Evolutionary conservation across 1,140 invertebrate species (phyloP).

Genomic region (Drosophila sp.): DNA sequence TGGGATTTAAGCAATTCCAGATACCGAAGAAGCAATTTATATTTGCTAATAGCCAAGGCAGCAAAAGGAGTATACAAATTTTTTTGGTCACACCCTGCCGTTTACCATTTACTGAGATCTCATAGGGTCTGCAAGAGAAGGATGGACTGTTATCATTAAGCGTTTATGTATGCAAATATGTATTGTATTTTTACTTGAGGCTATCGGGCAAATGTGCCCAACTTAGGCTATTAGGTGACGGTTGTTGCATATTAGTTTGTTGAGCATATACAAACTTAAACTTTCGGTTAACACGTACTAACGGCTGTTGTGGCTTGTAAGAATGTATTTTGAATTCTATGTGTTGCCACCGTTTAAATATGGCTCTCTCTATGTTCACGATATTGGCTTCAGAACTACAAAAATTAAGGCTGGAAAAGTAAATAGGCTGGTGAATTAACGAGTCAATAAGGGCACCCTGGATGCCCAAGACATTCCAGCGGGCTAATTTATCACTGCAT

Average conservation of each 20-base stretch:
- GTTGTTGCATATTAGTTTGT: conserved; percentile 77
- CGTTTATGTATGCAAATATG: conserved; percentile 83
- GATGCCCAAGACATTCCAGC: conserved; percentile 93
- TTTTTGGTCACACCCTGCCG: conserved; percentile 92
- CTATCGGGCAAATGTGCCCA: conserved; percentile 85
- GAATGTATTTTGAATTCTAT: conserved; percentile 65
- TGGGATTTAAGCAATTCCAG: conserved; percentile 82
- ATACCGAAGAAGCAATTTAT: conserved; percentile 86
- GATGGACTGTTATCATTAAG: conserved; percentile 79
- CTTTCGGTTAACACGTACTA: conserved; percentile 78
- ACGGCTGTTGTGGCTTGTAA: conserved; percentile 67
- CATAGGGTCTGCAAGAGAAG: conserved; percentile 84
- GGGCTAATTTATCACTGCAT: conserved; percentile 96
- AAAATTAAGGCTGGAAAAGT: conserved; percentile 89
- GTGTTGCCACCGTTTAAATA: conserved; percentile 84
- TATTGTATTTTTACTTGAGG: conserved; percentile 72
- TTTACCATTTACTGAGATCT: conserved; percentile 91
- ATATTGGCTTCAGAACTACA: conserved; percentile 87
- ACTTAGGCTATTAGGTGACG: conserved; percentile 86
- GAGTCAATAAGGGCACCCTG: conserved; percentile 91
- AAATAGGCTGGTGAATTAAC: conserved; percentile 88
- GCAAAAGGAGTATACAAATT: conserved; percentile 84
- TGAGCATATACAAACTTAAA: conserved; percentile 83
- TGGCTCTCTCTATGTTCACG: conserved; percentile 87
- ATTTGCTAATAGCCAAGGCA: conserved; percentile 87